Evolutionary conservation across 2,797 vertebrate species (phyloP).

Genomic region (Catamblyrhynchus diadema): DNA sequence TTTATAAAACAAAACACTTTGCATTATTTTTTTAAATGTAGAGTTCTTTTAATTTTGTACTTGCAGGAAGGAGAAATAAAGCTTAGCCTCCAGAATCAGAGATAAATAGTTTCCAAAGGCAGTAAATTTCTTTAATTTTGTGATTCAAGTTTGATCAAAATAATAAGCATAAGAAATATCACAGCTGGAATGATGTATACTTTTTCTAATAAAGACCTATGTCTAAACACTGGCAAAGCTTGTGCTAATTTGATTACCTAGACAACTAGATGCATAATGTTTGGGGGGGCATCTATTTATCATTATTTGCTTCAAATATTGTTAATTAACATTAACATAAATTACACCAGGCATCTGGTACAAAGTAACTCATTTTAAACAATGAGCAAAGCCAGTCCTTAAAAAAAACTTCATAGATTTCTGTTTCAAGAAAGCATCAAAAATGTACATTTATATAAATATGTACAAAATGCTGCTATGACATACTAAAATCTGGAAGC

Average conservation of each 20-base stretch:
- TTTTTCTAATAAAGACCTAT: constrained; percentile 65
- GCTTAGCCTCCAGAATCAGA: background rate
- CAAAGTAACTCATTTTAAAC: constrained; percentile 50
- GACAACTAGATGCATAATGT: constrained; percentile 71
- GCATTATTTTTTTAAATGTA: background rate
- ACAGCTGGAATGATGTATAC: constrained; percentile 69
- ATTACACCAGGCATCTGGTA: constrained; percentile 59
- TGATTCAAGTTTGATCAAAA: constrained; percentile 65
- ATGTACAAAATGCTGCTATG: background rate
- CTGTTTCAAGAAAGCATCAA: constrained; percentile 1
- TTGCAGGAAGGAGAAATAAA: background rate
- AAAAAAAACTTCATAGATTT: background rate
- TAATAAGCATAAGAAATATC: constrained; percentile 60
- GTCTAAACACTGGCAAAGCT: constrained; percentile 62
- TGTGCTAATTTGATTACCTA: constrained; percentile 72
- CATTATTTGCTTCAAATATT: constrained; percentile 70
- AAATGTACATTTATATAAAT: background rate
- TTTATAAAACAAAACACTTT: background rate
- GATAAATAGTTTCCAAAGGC: constrained; percentile 18
- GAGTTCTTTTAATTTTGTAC: background rate
- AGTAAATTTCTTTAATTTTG: constrained; percentile 52
- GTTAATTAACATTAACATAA: constrained; percentile 71
- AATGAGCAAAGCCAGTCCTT: background rate
- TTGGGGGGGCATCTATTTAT: constrained; percentile 69
- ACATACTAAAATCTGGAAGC: background rate